phyloP scores from a whole-genome alignment of 1,140 invertebrate species.

The Pachypeltis micranthus region DNA sequence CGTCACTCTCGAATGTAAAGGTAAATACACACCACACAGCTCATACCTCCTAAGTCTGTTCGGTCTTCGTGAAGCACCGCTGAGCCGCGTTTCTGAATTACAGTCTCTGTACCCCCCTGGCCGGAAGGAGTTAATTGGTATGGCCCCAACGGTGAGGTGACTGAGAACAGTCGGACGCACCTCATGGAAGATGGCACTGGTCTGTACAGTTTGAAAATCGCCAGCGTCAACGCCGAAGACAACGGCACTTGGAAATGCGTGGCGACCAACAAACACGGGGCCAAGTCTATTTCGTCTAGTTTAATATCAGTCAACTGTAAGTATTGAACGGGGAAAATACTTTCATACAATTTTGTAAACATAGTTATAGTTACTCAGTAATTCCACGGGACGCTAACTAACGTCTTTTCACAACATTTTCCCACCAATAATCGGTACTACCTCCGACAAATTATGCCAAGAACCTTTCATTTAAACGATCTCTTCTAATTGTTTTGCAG shows the following conservation, averaged over 20 bases:
- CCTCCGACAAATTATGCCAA: too few relatives aligned
- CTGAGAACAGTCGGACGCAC: conserved; percentile 49
- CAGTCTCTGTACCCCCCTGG: conserved; percentile 69
- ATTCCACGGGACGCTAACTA: too few relatives aligned
- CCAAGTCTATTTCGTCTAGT: conserved; percentile 56
- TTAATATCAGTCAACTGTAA: conserved; percentile 59
- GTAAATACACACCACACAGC: too few relatives aligned
- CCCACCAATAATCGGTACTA: too few relatives aligned
- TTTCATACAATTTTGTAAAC: too few relatives aligned
- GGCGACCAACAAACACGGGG: conserved; percentile 56
- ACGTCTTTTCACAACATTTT: too few relatives aligned
- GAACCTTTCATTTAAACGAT: too few relatives aligned
- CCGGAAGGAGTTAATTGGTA: conserved; percentile 68
- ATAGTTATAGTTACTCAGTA: too few relatives aligned
- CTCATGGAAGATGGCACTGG: conserved; percentile 66
- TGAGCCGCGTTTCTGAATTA: conserved; percentile 24
- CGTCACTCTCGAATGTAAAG: conserved; percentile 56
- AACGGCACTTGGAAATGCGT: conserved; percentile 83
- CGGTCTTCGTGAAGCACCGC: background rate
- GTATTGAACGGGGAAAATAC: too few relatives aligned
- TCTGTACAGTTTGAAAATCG: conserved; percentile 59
- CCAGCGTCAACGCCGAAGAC: conserved; percentile 58
- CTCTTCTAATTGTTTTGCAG: conserved; percentile 41
- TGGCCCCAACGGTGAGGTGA: conserved; percentile 63
- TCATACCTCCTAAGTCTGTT: too few relatives aligned